Percentiles rank a stretch among this genome's conserved stretches.
Conservation (phyloP, 1,140 invertebrate species). For the Magallana gigas region DNA sequence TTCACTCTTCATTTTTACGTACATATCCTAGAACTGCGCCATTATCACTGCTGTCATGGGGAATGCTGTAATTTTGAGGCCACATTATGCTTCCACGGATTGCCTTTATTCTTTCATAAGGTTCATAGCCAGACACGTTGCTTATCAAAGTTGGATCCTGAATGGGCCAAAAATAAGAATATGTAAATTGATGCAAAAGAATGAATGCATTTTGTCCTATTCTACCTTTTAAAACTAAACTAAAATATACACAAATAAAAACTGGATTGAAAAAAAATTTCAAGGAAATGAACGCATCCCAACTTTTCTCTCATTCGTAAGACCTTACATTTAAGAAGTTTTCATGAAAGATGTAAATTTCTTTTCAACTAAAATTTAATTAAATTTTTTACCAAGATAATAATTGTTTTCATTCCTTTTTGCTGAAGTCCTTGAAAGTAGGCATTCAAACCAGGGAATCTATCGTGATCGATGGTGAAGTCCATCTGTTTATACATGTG, state of each 20-base stretch:
- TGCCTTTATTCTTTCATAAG: conserved; percentile 69
- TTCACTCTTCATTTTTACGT: not conserved
- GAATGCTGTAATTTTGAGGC: conserved; percentile 61
- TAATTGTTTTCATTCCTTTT: conserved; percentile 67
- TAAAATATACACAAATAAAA: too few species aligned
- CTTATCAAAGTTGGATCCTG: conserved; percentile 75
- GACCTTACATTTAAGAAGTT: not conserved
- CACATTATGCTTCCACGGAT: conserved; percentile 73
- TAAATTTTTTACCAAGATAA: conserved; percentile 61
- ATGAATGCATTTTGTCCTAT: too few species aligned
- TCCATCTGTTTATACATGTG: conserved; percentile 92
- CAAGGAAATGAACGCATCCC: too few species aligned
- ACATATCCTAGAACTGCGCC: conserved; percentile 74
- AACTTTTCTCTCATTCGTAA: not conserved
- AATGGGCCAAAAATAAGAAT: too few species aligned
- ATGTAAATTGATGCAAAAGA: too few species aligned
- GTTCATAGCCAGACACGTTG: conserved; percentile 72
- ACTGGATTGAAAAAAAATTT: too few species aligned
- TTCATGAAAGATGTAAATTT: too few species aligned
- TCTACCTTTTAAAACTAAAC: too few species aligned
- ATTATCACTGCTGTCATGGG: conserved; percentile 57
- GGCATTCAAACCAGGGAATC: conserved; percentile 85
- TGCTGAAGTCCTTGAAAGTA: conserved; percentile 87
- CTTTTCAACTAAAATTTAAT: too few species aligned
- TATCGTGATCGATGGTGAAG: conserved; percentile 87